Evolutionary conservation across 1,140 invertebrate genomes (phyloP).

Genomic region (Parasteatoda tepidariorum): DNA sequence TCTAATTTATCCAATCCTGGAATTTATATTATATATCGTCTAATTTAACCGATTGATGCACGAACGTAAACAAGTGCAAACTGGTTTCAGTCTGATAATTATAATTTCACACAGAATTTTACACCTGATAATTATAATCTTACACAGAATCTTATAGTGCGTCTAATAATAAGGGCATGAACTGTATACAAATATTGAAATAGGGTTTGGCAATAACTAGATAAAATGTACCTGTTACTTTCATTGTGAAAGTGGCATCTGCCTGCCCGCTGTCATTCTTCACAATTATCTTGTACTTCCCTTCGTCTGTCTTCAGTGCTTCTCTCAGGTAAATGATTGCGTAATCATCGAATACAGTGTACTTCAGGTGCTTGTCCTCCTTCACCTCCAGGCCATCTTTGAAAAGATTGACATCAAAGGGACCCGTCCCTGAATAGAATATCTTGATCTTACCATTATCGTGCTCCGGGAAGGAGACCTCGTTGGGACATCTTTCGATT

Average conservation of each 20-base stretch:
- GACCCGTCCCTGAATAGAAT: slow-evolving; percentile 89
- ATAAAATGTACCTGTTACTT: slow-evolving; percentile 82
- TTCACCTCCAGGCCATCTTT: slow-evolving; percentile 82
- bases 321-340: slow-evolving; percentile 92
- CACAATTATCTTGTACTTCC: slow-evolving; percentile 87
- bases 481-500: slow-evolving; percentile 91
- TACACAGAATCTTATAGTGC: too few relatives aligned
- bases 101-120: too few relatives aligned
- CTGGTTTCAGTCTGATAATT: too few relatives aligned
- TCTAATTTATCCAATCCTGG: too few relatives aligned
- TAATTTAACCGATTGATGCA: too few relatives aligned
- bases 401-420: slow-evolving; percentile 85
- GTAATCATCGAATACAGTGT: slow-evolving; percentile 95
- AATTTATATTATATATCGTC: too few relatives aligned
- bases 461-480: slow-evolving; percentile 89
- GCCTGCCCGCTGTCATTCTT: slow-evolving; percentile 92
- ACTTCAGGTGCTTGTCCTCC: slow-evolving; percentile 86
- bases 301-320: slow-evolving; percentile 83
- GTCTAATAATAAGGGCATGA: too few relatives aligned
- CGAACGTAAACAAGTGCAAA: too few relatives aligned
- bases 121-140: too few relatives aligned
- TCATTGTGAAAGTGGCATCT: slow-evolving; percentile 83
- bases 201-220: too few relatives aligned
- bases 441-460: slow-evolving; percentile 97
- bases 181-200: too few relatives aligned